Evolutionary conservation across 2,113 vertebrate species (phyloP).

Genomic region (Motacilla alba): DNA sequence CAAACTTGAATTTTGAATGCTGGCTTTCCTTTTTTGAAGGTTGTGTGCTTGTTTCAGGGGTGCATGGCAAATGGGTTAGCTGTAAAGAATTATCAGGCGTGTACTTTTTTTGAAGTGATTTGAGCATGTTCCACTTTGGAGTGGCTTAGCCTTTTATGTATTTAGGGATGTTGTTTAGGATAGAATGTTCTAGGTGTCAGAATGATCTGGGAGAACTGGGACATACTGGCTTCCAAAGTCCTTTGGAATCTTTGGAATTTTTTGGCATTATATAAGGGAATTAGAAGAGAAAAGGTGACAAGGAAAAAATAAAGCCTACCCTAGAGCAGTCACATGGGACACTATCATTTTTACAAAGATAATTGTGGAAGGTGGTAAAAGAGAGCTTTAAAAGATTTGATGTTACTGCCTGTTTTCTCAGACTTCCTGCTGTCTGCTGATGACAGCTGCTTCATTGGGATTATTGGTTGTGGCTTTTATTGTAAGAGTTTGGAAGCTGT

Average conservation of each 20-base stretch:
- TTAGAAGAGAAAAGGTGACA: too few species aligned
- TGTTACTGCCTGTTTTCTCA: neutral
- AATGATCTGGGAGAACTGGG: neutral
- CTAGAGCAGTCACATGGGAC: neutral
- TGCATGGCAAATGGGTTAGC: neutral
- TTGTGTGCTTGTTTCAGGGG: neutral
- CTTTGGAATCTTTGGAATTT: too few species aligned
- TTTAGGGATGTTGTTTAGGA: neutral
- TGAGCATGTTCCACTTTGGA: neutral
- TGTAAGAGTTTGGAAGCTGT: neutral
- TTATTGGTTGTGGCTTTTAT: slow-evolving; percentile 4
- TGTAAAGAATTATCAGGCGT: neutral
- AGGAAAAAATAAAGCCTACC: neutral
- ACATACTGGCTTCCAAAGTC: neutral
- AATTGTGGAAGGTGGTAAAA: neutral
- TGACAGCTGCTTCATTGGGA: neutral
- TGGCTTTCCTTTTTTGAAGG: neutral
- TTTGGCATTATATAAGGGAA: too few species aligned
- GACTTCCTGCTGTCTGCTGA: neutral
- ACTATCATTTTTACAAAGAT: neutral
- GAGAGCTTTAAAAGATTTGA: neutral
- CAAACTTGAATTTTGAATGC: neutral
- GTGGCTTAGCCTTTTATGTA: neutral
- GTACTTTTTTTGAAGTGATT: neutral
- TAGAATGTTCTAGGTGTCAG: neutral